Evolutionary conservation across 2,797 vertebrate genomes (phyloP), one percentile per base, ranked within the genome.

Genomic region (Anguilla marmorata): DNA sequence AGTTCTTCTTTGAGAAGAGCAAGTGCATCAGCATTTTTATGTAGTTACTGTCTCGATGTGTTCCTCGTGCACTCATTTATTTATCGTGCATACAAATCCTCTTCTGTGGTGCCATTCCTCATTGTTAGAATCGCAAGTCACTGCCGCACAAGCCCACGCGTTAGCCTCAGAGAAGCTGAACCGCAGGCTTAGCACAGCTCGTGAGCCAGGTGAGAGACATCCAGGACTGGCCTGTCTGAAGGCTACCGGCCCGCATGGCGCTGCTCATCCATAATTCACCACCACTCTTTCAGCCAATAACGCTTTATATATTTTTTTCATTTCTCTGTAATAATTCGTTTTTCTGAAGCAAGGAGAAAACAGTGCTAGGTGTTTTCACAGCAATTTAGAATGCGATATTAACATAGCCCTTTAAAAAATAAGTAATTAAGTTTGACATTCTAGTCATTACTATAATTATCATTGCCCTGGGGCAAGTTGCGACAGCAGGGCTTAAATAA

Each of bases 181-280:
- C 74, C 1, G 27, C 19, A 41, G 74, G 37, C 74, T 16, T 45
- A 4, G 74, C 33, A 41, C 0, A 16, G 41, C 74, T 79, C 14
- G 41, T 41, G 74, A 79, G 19, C 74, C 12, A 33, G 14, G 33
- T 16, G 11, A 33, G 33, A 76, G 12, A 9, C 30, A 76, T 16
- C 16, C 72, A 41, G 30, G 9, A 11, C 11, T 19, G 27, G 48
- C 9, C 74, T 37, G 37, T 74, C 37, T 74, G 72, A 24, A 58
- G 24, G 0, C 37, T 63, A 50, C 74, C 11, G 58, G 74, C 56
- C 56, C 56, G n/a, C 56, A 24, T 45, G 76, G 63, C 76, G 83
- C 74, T 33, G 69, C 48, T 87, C 86, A 87, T 87, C 52, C 74
- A 82, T 82, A 87, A 87, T 63, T 87, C 74, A 87, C 37, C 24